Percentiles rank a stretch among this genome's conserved stretches.
Conservation (phyloP, 2,797 vertebrate genomes). For the Rhabdophis nuchalis region DNA sequence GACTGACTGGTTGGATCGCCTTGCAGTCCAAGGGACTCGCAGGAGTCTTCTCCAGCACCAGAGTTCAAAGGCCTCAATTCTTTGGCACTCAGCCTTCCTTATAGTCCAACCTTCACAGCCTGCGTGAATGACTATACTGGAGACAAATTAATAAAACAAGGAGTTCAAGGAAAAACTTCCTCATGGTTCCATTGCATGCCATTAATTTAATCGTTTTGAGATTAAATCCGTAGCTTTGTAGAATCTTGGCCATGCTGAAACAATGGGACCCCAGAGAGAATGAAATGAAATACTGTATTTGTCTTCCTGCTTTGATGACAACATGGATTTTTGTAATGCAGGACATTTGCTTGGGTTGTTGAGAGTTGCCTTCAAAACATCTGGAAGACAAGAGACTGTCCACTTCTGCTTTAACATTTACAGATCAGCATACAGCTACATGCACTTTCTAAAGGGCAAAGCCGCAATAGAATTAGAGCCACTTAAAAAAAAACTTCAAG, state of each 20-base stretch:
- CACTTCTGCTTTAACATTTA: slow-evolving; percentile 18
- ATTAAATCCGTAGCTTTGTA: background rate
- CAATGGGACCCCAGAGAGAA: background rate
- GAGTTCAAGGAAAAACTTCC: background rate
- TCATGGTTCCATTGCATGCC: slow-evolving; percentile 15
- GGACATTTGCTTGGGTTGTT: slow-evolving; percentile 10
- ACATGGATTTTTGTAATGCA: slow-evolving; percentile 33
- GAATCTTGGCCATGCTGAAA: background rate
- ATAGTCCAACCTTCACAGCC: no score
- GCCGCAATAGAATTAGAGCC: slow-evolving; percentile 25
- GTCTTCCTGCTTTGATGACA: background rate
- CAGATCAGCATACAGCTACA: slow-evolving; percentile 14
- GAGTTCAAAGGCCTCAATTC: no score
- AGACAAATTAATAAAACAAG: slow-evolving; percentile 9
- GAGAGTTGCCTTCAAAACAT: background rate
- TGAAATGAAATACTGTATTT: background rate
- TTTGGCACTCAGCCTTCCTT: no score
- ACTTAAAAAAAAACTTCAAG: slow-evolving; percentile 37
- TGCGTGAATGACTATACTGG: slow-evolving; percentile 21
- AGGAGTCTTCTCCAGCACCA: no score
- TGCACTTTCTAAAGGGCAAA: slow-evolving; percentile 48
- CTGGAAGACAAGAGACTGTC: background rate
- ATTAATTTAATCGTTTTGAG: slow-evolving; percentile 1
- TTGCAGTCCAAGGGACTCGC: no score
- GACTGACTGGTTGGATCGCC: no score